Evolutionary conservation across 2,113 vertebrate species (phyloP).

Genomic region (Daboia siamensis): DNA sequence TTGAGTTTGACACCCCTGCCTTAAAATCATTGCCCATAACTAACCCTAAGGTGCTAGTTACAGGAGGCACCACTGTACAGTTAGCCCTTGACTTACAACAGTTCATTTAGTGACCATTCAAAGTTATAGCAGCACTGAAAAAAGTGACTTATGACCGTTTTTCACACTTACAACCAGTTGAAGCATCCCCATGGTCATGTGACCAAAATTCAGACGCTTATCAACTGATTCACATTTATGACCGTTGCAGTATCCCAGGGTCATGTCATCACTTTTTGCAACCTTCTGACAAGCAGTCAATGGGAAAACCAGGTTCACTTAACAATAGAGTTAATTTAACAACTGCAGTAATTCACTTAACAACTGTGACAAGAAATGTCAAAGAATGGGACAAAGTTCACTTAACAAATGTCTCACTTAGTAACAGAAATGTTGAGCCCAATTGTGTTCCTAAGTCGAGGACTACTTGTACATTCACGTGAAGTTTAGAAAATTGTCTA

Average conservation of each 20-base stretch:
- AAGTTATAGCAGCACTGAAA: not conserved
- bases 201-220: not conserved
- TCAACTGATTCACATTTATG: not conserved
- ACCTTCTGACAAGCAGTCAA: not conserved
- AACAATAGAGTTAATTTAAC: not conserved
- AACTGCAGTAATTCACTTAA: not conserved
- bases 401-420: not conserved
- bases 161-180: not conserved
- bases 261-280: not conserved
- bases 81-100: not conserved
- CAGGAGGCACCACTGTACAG: not conserved
- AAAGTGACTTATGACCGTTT: not conserved
- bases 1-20: too few relatives aligned
- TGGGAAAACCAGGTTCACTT: not conserved
- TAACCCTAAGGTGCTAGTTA: not conserved
- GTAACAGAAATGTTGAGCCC: not conserved
- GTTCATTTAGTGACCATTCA: not conserved
- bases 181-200: not conserved
- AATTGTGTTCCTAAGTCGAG: not conserved
- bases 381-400: not conserved
- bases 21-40: not conserved
- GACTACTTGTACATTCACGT: not conserved
- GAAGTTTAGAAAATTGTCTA: conserved; percentile 1
- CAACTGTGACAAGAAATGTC: not conserved
- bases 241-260: not conserved